phyloP scores from a whole-genome alignment of 2,888 invertebrate species.

The Temnothorax ravouxi region DNA sequence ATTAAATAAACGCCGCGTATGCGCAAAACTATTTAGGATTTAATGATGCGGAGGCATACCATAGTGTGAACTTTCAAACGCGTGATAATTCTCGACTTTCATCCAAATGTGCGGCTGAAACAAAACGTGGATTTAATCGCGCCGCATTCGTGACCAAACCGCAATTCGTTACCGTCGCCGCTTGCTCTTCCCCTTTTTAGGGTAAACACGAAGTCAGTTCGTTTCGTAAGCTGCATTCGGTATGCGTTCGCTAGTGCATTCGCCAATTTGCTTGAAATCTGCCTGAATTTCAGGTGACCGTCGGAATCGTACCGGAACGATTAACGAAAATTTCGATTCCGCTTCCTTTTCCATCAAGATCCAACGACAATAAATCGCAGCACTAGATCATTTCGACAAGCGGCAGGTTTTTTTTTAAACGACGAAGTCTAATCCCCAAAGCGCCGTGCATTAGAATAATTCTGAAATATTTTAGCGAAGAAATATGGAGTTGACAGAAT shows the following conservation, averaged over 20 bases:
- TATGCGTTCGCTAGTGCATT: slow-evolving; percentile 16
- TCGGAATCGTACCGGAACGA: background rate
- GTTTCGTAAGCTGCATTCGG: slow-evolving; percentile 27
- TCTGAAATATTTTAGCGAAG: slow-evolving; percentile 34
- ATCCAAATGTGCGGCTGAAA: background rate
- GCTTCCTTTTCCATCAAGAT: background rate
- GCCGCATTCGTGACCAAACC: slow-evolving; percentile 35
- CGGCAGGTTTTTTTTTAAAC: background rate
- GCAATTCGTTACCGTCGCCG: slow-evolving; percentile 29
- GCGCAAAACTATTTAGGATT: slow-evolving; percentile 39
- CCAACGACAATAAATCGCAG: background rate
- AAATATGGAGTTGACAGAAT: background rate
- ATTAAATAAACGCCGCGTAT: slow-evolving; percentile 25
- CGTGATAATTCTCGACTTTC: slow-evolving; percentile 15
- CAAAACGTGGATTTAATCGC: slow-evolving; percentile 49
- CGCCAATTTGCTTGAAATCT: slow-evolving; percentile 19
- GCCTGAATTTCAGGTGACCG: background rate
- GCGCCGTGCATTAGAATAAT: background rate
- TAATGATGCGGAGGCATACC: slow-evolving; percentile 23
- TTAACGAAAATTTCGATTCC: background rate
- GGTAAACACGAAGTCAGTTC: slow-evolving; percentile 37
- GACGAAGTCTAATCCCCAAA: background rate
- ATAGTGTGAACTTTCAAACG: slow-evolving; percentile 38
- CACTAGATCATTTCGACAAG: background rate
- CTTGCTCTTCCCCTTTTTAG: slow-evolving; percentile 17